Conservation (phyloP, 2,113 vertebrate genomes). For the Alectura lathami region DNA sequence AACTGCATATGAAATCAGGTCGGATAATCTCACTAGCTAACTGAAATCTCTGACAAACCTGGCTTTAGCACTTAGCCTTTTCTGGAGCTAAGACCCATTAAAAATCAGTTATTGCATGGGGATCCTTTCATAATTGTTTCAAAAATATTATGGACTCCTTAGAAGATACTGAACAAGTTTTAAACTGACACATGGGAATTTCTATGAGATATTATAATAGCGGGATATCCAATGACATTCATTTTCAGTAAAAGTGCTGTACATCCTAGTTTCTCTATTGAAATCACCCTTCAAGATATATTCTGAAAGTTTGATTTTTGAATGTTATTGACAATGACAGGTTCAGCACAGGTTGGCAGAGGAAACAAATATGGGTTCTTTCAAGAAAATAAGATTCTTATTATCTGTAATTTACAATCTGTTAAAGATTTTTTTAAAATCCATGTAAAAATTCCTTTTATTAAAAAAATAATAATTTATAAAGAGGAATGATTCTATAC, state of each 20-base stretch:
- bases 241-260: background rate
- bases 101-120: background rate
- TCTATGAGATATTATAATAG: background rate
- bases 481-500: background rate
- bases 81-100: background rate
- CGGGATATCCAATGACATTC: background rate
- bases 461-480: background rate
- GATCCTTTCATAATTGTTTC: background rate
- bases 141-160: background rate
- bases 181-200: background rate
- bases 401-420: background rate
- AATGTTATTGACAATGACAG: background rate
- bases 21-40: background rate
- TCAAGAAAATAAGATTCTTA: background rate
- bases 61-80: background rate
- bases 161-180: background rate
- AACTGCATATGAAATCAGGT: background rate
- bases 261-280: background rate
- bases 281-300: background rate
- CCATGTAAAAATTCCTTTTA: background rate
- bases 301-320: background rate
- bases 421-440: background rate
- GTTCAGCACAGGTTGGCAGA: background rate
- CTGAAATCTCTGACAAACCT: accelerated
- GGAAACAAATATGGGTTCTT: background rate